Percentiles rank a stretch among this genome's conserved stretches.
These are phyloP conservation scores for Papilio elwesi DNA, from an alignment of 2,888 invertebrate species.

Conservation along the genomic window DNA sequence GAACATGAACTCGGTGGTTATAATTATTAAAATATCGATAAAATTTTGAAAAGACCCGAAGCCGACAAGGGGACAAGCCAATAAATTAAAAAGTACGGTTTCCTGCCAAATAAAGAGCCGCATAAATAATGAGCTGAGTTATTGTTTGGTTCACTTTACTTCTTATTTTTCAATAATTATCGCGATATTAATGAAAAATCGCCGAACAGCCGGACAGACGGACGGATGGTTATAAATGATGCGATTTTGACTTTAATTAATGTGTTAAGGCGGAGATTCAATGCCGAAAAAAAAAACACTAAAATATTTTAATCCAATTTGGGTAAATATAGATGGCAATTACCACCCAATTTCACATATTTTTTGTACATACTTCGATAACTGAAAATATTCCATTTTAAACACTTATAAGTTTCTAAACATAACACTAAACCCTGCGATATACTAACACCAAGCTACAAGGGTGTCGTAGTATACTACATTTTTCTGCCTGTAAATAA, in stretches of 20 bases:
- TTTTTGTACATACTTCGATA: too few relatives aligned
- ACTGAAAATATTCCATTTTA: too few relatives aligned
- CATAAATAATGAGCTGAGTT: constrained; percentile 35
- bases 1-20: neutral
- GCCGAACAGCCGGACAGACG: constrained; percentile 42
- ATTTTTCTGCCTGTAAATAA: too few relatives aligned
- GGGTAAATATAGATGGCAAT: neutral
- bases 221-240: constrained; percentile 49
- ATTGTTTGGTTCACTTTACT: constrained; percentile 36
- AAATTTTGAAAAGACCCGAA: constrained; percentile 15
- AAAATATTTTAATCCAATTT: neutral
- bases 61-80: constrained; percentile 11
- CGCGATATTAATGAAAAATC: constrained; percentile 48
- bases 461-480: too few relatives aligned
- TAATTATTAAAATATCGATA: constrained; percentile 13
- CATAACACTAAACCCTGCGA: too few relatives aligned
- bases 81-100: constrained; percentile 32
- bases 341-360: too few relatives aligned
- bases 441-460: too few relatives aligned
- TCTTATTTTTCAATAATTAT: constrained; percentile 43
- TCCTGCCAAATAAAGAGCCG: constrained; percentile 34
- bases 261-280: constrained; percentile 44
- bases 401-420: too few relatives aligned
- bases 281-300: neutral
- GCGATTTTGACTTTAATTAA: constrained; percentile 49